A percentile compares a stretch with the other conserved stretches of the same genome.
These are phyloP conservation scores for Momotus momota DNA, from an alignment of 2,797 vertebrate species.

Conservation along the genomic window DNA sequence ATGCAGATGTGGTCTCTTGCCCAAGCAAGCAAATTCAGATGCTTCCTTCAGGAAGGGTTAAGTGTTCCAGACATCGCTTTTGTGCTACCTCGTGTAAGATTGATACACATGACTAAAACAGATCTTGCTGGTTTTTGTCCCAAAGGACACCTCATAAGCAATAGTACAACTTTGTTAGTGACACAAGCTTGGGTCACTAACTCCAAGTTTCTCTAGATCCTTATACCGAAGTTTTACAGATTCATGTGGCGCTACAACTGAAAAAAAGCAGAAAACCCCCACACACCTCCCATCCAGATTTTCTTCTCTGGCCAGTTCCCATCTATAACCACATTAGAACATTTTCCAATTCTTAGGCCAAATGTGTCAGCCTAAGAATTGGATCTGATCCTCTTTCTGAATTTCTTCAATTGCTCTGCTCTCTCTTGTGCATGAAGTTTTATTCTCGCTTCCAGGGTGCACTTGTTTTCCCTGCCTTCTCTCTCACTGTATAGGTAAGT, in stretches of 20 bases:
- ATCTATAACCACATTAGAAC: not conserved
- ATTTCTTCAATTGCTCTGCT: not conserved
- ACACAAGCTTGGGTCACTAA: not conserved
- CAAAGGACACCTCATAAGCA: not conserved
- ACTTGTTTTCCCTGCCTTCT: not conserved
- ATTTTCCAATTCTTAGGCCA: not conserved
- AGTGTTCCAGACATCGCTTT: not conserved
- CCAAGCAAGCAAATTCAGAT: not conserved
- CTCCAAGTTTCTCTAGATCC: not conserved
- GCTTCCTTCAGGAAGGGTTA: not conserved
- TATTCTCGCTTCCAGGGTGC: not conserved
- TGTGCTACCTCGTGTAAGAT: not conserved
- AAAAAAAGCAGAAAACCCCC: not conserved
- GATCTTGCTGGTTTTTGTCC: not conserved
- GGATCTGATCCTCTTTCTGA: too few relatives aligned
- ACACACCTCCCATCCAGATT: not conserved
- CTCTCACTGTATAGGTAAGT: not conserved
- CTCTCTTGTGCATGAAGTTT: not conserved
- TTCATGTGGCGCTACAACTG: not conserved
- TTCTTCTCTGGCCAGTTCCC: not conserved
- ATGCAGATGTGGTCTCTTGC: not conserved
- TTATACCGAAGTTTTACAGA: not conserved
- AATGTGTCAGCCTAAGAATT: too few relatives aligned
- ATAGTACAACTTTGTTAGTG: not conserved
- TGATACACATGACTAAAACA: not conserved